These are phyloP conservation scores for Rissa tridactyla DNA, from an alignment of 2,113 vertebrate species.

Conservation along the genomic window DNA sequence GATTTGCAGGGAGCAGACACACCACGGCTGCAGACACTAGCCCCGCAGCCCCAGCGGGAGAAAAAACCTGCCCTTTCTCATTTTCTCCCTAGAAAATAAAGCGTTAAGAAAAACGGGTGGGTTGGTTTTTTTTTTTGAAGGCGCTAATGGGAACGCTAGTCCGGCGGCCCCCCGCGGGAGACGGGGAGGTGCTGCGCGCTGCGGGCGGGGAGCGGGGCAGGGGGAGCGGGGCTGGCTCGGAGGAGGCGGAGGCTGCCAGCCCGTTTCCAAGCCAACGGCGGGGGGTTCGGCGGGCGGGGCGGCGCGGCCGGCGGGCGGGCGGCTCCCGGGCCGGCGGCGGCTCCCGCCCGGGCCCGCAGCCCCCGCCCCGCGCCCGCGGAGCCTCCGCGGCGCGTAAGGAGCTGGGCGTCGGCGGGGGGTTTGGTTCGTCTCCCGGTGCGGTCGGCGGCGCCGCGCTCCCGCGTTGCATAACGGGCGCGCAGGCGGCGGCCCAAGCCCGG, in stretches of 20 bases:
- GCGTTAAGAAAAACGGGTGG: background rate
- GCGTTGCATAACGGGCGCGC: background rate
- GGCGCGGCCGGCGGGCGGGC: background rate
- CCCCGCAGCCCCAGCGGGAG: background rate
- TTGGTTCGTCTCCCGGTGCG: background rate
- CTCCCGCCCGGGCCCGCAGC: background rate
- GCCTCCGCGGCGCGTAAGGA: background rate
- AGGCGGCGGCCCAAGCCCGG: too few relatives aligned
- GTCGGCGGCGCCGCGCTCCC: background rate
- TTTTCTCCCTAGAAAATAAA: background rate
- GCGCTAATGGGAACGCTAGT: background rate
- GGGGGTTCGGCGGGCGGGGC: conserved; percentile 23
- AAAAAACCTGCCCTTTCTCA: background rate
- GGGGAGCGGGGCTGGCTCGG: conserved; percentile 44
- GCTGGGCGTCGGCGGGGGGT: background rate
- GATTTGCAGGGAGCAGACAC: background rate
- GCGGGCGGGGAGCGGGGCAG: conserved; percentile 23
- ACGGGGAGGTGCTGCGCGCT: conserved; percentile 9
- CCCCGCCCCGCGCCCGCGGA: background rate
- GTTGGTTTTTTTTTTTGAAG: background rate
- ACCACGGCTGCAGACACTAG: background rate
- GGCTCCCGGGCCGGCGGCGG: background rate
- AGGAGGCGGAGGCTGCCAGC: conserved; percentile 38
- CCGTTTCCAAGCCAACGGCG: conserved; percentile 59
- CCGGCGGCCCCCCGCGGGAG: conserved; percentile 25